Base-by-base conservation (phyloP, 2,797 vertebrate species). In the Chelidonichthys spinosus region DNA sequence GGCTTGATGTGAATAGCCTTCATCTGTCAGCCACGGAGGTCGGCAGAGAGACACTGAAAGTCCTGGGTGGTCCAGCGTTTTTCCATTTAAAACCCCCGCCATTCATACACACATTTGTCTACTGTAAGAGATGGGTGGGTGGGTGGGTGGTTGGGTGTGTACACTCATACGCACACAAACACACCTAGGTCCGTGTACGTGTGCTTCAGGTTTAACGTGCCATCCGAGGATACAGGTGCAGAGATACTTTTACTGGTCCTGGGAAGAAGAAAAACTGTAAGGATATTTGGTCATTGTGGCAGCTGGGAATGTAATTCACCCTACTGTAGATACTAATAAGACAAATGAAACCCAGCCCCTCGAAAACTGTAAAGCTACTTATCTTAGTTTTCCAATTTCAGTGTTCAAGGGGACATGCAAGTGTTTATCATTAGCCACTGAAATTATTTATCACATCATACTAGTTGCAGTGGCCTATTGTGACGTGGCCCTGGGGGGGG, bases 1-100 rank as follows among this genome's bases (percentile, higher is more conserved):
- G 82, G 84, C 83, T 88, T 75, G 78, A 86, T 85, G 87, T 93
- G 91, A 93, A 92, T 92, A 86, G 90, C 76, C 85, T 91, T 91
- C 89, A 89, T 92, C 87, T 79, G 85, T 93, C 89, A 93, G 88
- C 80, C 68, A 43, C 35, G n/a, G 81, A 85, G 89, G 89, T 86
- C 82, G 73, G 55, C 77, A 15, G 84, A 77, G 82, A n/a, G 68
- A 79, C 78, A 36, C 85, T 82, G 81, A 71, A 62, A 86, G 82
- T 84, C 84, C 85, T 92, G 91, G 92, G 92, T 92, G 91, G 92
- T 91, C 91, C 71, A 4, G 56, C 35, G 49, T 87, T 87, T 25
- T 43, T 89, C 89, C 80, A 87, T 90, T 91, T 82, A 71, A 89
- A 90, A 91, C 72, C 85, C 81, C 78, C 53, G 71, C 83, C 80